Evolutionary conservation across 2,888 invertebrate genomes (phyloP).

Genomic region (Acanthosepion esculentum): DNA sequence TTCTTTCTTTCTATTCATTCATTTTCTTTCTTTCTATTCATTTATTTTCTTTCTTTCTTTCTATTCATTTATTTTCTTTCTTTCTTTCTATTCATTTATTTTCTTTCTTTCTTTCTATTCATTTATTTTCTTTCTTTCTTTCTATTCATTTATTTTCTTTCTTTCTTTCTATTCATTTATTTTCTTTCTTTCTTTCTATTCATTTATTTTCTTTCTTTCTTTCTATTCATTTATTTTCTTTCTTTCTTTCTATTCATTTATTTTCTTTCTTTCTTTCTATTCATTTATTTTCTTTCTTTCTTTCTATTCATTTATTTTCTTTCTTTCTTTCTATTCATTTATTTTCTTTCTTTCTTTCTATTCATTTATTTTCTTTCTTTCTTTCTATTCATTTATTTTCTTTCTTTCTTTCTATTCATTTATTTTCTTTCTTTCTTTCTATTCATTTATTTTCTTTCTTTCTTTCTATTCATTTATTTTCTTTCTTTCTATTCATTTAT

Average conservation of each 20-base stretch:
- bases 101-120: no score
- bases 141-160: no score
- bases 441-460: no score
- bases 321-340: neutral
- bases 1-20: no score
- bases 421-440: neutral
- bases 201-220: no score
- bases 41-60: neutral
- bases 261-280: neutral
- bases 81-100: no score
- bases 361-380: neutral
- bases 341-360: neutral
- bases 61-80: no score
- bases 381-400: neutral
- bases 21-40: neutral
- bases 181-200: no score
- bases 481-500: neutral
- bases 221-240: no score
- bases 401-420: neutral
- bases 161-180: no score
- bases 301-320: neutral
- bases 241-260: rapidly evolving
- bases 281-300: neutral
- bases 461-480: neutral
- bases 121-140: no score